Conservation (phyloP, 2,113 vertebrate species). For the Siniperca chuatsi region DNA sequence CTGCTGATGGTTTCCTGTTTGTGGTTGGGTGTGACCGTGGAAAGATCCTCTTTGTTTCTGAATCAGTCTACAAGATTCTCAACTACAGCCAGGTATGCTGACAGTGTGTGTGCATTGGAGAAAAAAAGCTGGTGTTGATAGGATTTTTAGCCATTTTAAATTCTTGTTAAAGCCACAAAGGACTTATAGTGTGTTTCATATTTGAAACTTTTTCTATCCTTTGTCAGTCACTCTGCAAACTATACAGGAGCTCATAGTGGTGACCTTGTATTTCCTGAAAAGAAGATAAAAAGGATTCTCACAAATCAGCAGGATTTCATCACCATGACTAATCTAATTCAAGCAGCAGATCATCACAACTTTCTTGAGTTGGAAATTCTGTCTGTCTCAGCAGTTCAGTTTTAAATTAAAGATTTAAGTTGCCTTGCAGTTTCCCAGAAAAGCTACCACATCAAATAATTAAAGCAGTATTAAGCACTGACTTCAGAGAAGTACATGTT, state of each 20-base stretch:
- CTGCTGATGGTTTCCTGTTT: conserved; percentile 98
- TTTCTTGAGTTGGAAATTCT: neutral
- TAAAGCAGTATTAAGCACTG: neutral
- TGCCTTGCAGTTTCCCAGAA: neutral
- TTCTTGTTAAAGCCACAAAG: neutral
- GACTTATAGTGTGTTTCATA: too few relatives aligned
- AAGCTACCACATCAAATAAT: neutral
- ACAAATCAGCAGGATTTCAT: neutral
- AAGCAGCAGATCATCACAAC: neutral
- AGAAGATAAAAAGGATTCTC: neutral
- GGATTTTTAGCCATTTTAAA: neutral
- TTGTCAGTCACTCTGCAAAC: neutral
- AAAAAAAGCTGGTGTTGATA: neutral
- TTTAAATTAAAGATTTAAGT: neutral
- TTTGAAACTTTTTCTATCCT: neutral
- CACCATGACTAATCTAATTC: neutral
- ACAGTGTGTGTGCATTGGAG: neutral
- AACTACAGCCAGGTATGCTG: conserved; percentile 95
- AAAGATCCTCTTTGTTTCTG: conserved; percentile 98
- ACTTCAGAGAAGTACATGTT: neutral
- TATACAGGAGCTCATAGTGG: neutral
- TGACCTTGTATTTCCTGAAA: neutral
- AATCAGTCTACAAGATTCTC: conserved; percentile 99
- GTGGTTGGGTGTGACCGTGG: conserved; percentile 99
- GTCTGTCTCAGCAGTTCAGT: neutral